Conservation (phyloP, 2,888 invertebrate species). For the Drosophila setosimentum region DNA sequence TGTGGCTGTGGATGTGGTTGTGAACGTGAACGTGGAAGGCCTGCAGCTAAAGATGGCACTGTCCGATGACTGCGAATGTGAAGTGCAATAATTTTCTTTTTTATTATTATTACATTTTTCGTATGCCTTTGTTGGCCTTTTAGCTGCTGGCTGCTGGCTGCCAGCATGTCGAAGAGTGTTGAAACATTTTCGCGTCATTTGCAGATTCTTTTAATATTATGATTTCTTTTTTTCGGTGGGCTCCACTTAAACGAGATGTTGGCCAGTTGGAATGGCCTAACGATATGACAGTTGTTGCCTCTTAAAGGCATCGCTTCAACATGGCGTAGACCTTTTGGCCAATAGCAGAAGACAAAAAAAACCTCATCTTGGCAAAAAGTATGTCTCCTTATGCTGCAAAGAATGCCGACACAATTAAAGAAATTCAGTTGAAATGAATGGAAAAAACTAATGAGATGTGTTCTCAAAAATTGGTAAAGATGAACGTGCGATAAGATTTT, state of each 20-base stretch:
- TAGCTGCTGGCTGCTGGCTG: slow-evolving; percentile 12
- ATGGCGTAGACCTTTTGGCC: slow-evolving; percentile 43
- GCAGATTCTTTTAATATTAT: slow-evolving; percentile 82
- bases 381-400: slow-evolving; percentile 21
- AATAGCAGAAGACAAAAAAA: slow-evolving; percentile 23
- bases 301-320: slow-evolving; percentile 64
- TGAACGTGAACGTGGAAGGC: slow-evolving; percentile 40
- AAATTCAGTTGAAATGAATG: neutral
- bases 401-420: slow-evolving; percentile 54
- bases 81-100: slow-evolving; percentile 80
- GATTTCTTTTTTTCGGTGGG: slow-evolving; percentile 46
- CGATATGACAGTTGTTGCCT: slow-evolving; percentile 61
- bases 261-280: slow-evolving; percentile 50
- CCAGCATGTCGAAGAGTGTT: slow-evolving; percentile 65
- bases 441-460: slow-evolving; percentile 2
- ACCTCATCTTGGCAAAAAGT: slow-evolving; percentile 22
- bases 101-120: slow-evolving; percentile 79
- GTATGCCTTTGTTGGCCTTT: slow-evolving; percentile 38
- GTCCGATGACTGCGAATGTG: slow-evolving; percentile 80
- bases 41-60: slow-evolving; percentile 79
- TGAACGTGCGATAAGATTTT: neutral
- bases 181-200: slow-evolving; percentile 82
- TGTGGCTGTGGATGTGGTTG: slow-evolving; percentile 6
- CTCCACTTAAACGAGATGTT: slow-evolving; percentile 68
- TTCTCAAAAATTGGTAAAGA: slow-evolving; percentile 2